These are phyloP conservation scores for Misgurnus anguillicaudatus DNA, from an alignment of 2,113 vertebrate species.

Conservation along the genomic window DNA sequence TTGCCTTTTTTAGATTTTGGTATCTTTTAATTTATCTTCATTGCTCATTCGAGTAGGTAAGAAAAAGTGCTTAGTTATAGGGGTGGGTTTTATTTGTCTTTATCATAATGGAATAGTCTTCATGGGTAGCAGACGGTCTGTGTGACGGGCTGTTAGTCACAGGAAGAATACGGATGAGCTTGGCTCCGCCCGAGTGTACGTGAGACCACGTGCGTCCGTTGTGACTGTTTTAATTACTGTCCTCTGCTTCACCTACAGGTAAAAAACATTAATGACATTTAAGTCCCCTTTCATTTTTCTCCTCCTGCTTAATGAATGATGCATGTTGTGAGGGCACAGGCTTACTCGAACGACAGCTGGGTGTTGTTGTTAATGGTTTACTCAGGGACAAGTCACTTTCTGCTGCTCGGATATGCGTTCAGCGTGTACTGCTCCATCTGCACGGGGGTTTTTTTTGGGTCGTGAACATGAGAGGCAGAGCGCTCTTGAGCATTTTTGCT, in stretches of 20 bases:
- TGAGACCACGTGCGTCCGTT: neutral
- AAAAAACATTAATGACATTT: slow-evolving; percentile 25
- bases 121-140: neutral
- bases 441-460: neutral
- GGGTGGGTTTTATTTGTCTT: no score
- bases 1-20: no score
- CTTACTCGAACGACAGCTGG: slow-evolving; percentile 15
- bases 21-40: no score
- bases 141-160: neutral
- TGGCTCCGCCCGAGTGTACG: neutral
- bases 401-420: slow-evolving; percentile 22
- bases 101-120: neutral
- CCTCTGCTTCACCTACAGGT: neutral
- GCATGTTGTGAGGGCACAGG: neutral
- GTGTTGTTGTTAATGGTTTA: slow-evolving; percentile 37
- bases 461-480: neutral
- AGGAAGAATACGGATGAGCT: neutral
- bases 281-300: neutral
- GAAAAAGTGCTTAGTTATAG: no score
- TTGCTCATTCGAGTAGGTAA: no score
- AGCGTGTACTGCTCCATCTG: neutral
- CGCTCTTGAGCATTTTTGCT: neutral
- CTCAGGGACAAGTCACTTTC: slow-evolving; percentile 29
- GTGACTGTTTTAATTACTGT: neutral
- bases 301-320: slow-evolving; percentile 32